Evolutionary conservation across 1,140 invertebrate genomes (phyloP), one percentile per base, ranked within the genome.

Genomic region (Battus philenor): DNA sequence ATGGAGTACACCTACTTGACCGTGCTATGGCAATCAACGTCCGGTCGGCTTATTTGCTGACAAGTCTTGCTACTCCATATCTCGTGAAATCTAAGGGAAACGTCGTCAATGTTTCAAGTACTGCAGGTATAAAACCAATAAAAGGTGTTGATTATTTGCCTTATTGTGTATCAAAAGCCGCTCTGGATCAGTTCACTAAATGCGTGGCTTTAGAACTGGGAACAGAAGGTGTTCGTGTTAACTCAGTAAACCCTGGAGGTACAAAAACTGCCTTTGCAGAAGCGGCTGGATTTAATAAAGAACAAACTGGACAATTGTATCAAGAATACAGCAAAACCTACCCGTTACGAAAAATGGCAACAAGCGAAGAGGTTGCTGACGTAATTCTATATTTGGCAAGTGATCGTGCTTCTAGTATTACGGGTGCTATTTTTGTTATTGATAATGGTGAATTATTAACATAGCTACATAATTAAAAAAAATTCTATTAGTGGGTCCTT

Each of bases 311-410:
- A 22, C 2, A 43, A 43, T 33, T 52, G 39, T 52, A 29, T 18
- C 22, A 29, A 29, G 9, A 5, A 11, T 44, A 44, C 10, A 44
- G 47, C 36, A 47, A 52, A 20, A 22, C 1, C 43, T 12, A 32
- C 41, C 38, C 38, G 7, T 26, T 41, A 15, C 38, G 24, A 12
- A 81, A 81, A 72, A 60, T 74, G 50, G 72, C 61, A 9, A 59
- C 76, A 65, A 75, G 67, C 59, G 69, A 72, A 44, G 95, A 97
- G 87, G 93, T 96, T 1, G 94, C 95, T 4, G 88, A 89, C 47
- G 86, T 92, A 1, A 95, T 97, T 64, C 90, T 92, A 31, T 97
- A 95, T 85, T 80, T 97, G 22, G 95, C 95, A 1, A 94, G 93
- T 32, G 90, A 93, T 58, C 89, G 89, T 52, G 89, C 94, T 12